Conservation (phyloP, 2,113 vertebrate species). For the Lepidothrix coronata region DNA sequence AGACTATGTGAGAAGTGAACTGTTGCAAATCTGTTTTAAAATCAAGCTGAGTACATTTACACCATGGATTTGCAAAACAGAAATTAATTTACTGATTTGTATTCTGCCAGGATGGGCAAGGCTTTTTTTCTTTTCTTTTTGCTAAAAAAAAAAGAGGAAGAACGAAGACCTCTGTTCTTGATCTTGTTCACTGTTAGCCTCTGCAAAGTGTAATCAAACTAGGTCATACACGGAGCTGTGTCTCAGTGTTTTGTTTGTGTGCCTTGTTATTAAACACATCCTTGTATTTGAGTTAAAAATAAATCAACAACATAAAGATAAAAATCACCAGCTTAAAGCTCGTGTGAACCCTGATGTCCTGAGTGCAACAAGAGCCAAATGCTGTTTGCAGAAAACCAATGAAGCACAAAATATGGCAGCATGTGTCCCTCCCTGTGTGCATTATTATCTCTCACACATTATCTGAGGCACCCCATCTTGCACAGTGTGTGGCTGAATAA, state of each 20-base stretch:
- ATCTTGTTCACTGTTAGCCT: background rate
- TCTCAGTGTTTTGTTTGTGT: background rate
- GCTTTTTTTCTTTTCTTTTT: background rate
- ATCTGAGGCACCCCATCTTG: slow-evolving; percentile 61
- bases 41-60: background rate
- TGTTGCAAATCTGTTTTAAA: background rate
- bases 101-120: background rate
- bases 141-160: background rate
- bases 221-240: background rate
- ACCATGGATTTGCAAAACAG: background rate
- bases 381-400: slow-evolving; percentile 41
- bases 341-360: slow-evolving; percentile 21
- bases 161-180: background rate
- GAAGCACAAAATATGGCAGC: slow-evolving; percentile 59
- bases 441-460: slow-evolving; percentile 62
- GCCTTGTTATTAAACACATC: slow-evolving; percentile 28
- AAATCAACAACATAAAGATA: slow-evolving; percentile 12
- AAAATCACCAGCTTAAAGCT: slow-evolving; percentile 18
- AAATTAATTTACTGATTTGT: background rate
- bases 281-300: slow-evolving; percentile 41
- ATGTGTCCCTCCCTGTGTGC: slow-evolving; percentile 49
- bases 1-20: background rate
- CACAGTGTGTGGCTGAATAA: slow-evolving; percentile 61
- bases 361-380: slow-evolving; percentile 53
- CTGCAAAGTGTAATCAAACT: background rate